Percentiles rank a stretch among this genome's conserved stretches.
phyloP scores from a whole-genome alignment of 2,888 invertebrate species.

The Volucella zonaria region DNA sequence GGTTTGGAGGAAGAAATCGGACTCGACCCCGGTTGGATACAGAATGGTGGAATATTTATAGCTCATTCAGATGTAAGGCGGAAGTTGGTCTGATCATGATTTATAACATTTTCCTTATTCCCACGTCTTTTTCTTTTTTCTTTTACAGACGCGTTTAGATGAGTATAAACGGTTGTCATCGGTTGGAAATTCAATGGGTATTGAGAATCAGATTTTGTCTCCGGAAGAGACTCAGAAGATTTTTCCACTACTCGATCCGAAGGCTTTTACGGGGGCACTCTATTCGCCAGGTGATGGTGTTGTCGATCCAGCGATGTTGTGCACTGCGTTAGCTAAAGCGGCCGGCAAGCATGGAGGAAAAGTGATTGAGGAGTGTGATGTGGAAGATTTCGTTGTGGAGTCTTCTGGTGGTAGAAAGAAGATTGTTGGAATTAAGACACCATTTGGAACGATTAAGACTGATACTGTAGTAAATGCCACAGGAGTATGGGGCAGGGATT shows the following conservation, averaged over 20 bases:
- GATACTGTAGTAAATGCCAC: conserved; percentile 88
- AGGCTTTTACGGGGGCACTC: conserved; percentile 89
- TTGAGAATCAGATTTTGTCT: conserved; percentile 89
- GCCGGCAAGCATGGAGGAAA: conserved; percentile 88
- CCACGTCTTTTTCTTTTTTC: not conserved
- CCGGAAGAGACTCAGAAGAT: conserved; percentile 89
- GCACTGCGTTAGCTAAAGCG: conserved; percentile 88
- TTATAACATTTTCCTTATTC: conserved; percentile 18
- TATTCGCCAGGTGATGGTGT: conserved; percentile 92
- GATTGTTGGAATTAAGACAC: conserved; percentile 90
- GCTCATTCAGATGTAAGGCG: conserved; percentile 85
- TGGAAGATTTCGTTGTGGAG: conserved; percentile 87
- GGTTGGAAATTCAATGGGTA: conserved; percentile 89
- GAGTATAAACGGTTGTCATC: conserved; percentile 92
- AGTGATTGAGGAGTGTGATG: conserved; percentile 90
- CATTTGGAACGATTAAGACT: conserved; percentile 88
- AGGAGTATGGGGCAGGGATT: conserved; percentile 91
- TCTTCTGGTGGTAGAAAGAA: conserved; percentile 84
- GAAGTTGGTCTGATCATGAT: conserved; percentile 24
- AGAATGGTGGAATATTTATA: conserved; percentile 95
- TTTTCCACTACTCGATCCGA: conserved; percentile 90
- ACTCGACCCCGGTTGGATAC: conserved; percentile 92
- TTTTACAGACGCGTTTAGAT: conserved; percentile 87
- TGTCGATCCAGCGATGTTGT: conserved; percentile 92
- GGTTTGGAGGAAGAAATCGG: conserved; percentile 91